These are phyloP conservation scores for Cyaniris semiargus DNA, from an alignment of 2,888 invertebrate genomes.

Conservation along the genomic window DNA sequence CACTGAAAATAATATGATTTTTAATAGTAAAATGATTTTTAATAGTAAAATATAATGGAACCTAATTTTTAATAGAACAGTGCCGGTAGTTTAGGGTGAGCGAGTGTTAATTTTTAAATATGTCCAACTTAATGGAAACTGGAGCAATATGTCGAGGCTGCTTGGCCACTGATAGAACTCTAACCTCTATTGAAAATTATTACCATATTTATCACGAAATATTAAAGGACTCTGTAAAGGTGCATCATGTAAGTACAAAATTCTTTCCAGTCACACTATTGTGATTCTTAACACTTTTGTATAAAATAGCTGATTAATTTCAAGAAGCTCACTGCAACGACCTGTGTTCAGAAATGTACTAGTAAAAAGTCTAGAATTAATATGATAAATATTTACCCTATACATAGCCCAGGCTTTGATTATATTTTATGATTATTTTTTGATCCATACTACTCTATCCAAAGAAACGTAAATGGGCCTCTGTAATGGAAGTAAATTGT, in stretches of 20 bases:
- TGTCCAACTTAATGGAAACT: slow-evolving; percentile 18
- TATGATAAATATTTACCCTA: too few species aligned
- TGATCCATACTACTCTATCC: too few species aligned
- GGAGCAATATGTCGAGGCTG: slow-evolving; percentile 36
- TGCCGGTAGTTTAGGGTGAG: not conserved
- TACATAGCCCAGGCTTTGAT: too few species aligned
- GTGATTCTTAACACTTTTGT: too few species aligned
- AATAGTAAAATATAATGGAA: not conserved
- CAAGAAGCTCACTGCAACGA: too few species aligned
- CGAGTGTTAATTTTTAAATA: not conserved
- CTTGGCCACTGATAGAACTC: slow-evolving; percentile 38
- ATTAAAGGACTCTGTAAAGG: slow-evolving; percentile 32
- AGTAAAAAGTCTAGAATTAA: too few species aligned
- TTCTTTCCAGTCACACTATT: not conserved
- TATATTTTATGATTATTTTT: too few species aligned
- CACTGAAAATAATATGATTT: not conserved
- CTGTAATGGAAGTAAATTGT: too few species aligned
- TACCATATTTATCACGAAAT: slow-evolving; percentile 36
- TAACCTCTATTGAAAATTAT: slow-evolving; percentile 35
- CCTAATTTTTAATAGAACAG: not conserved
- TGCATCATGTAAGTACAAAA: not conserved
- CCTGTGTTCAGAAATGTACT: too few species aligned
- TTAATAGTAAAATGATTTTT: not conserved
- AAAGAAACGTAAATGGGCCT: too few species aligned
- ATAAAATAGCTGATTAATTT: too few species aligned